Conservation (phyloP, 2,888 invertebrate species). For the Caprella mutica region DNA sequence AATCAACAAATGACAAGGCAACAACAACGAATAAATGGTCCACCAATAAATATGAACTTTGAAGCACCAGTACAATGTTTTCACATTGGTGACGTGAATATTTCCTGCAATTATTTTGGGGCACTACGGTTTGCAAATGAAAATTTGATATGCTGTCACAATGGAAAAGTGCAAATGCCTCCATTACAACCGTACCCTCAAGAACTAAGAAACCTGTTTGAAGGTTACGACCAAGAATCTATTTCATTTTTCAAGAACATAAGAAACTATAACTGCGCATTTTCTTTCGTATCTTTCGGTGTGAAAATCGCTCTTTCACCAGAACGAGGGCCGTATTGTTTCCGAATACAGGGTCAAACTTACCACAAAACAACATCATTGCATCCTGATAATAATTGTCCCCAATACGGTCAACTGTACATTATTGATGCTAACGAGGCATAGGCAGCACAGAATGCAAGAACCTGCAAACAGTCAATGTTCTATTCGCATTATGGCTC, state of each 20-base stretch:
- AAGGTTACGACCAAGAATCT: not conserved
- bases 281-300: conserved; percentile 8
- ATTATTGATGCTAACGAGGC: not conserved
- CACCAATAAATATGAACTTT: too few relatives aligned
- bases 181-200: not conserved
- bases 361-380: not conserved
- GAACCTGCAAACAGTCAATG: too few relatives aligned
- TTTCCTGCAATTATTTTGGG: not conserved
- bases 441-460: too few relatives aligned
- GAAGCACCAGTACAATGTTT: too few relatives aligned
- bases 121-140: not conserved
- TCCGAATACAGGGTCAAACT: conserved; percentile 1
- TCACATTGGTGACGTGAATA: not conserved
- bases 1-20: too few relatives aligned
- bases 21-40: too few relatives aligned
- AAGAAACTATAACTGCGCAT: conserved; percentile 2
- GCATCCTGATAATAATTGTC: not conserved
- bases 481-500: too few relatives aligned
- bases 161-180: conserved; percentile 11
- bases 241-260: not conserved
- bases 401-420: not conserved
- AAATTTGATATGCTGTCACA: conserved; percentile 1
- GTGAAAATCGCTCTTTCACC: not conserved
- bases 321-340: conserved; percentile 7
- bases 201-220: conserved; percentile 1